These are phyloP conservation scores for Rafetus swinhoei DNA, from an alignment of 2,113 vertebrate genomes.

Conservation along the genomic window DNA sequence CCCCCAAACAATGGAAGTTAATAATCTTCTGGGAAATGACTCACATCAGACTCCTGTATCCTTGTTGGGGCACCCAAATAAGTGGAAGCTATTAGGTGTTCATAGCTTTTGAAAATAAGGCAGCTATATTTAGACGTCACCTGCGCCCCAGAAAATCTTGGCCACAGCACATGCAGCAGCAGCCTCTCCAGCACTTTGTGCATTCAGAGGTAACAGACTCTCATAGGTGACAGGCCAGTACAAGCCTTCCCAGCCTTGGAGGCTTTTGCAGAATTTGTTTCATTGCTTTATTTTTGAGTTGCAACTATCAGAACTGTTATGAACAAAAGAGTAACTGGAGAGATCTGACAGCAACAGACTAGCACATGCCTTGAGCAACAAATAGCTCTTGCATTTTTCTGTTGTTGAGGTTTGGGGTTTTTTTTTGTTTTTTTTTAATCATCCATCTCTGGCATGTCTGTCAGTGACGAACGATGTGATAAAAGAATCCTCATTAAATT, in stretches of 20 bases:
- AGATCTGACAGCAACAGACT: not conserved
- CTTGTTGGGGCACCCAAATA: not conserved
- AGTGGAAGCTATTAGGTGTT: not conserved
- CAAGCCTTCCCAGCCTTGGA: not conserved
- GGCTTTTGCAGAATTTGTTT: not conserved
- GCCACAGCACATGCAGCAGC: rapidly evolving
- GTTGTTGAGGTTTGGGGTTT: too few relatives aligned
- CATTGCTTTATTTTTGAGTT: not conserved
- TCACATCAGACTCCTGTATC: not conserved
- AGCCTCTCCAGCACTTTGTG: not conserved
- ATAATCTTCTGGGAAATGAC: not conserved
- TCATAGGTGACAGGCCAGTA: not conserved
- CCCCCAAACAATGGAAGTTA: not conserved
- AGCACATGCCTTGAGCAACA: not conserved
- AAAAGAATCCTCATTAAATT: not conserved
- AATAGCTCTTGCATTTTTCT: not conserved
- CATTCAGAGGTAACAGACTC: not conserved
- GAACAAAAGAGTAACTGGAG: not conserved
- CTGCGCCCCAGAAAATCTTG: rapidly evolving
- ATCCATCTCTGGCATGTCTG: not conserved
- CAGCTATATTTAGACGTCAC: not conserved
- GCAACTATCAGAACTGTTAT: not conserved
- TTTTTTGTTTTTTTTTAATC: not conserved
- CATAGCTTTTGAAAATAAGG: not conserved
- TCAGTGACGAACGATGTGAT: not conserved